phyloP scores from a whole-genome alignment of 53 echinoderm and acorn worm species.

The Echinarachnius parma region DNA sequence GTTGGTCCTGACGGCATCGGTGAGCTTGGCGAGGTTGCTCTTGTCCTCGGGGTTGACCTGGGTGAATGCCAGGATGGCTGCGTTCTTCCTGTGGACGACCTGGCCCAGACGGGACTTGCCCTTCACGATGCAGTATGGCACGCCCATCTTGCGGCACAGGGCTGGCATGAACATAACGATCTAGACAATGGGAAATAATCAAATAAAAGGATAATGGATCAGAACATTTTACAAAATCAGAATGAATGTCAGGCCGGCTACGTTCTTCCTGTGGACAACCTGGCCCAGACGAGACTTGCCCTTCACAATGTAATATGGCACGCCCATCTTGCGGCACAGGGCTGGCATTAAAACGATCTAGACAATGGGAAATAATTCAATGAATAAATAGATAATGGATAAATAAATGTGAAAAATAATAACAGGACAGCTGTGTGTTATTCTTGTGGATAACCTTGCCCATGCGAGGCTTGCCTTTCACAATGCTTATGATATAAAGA shows the following conservation, averaged over 20 bases:
- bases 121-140: slow-evolving; percentile 97
- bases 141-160: slow-evolving; percentile 98
- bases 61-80: slow-evolving; percentile 84
- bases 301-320: slow-evolving; percentile 97
- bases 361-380: slow-evolving; percentile 2
- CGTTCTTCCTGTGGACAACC: slow-evolving; percentile 94
- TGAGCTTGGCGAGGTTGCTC: slow-evolving; percentile 73
- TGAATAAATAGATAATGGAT: too few species aligned
- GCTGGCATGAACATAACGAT: slow-evolving; percentile 94
- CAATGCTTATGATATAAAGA: too few species aligned
- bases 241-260: too few species aligned
- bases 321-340: slow-evolving; percentile 98
- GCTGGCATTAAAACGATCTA: slow-evolving; percentile 95
- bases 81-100: slow-evolving; percentile 94
- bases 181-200: slow-evolving; percentile 40
- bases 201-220: too few species aligned
- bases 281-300: slow-evolving; percentile 93
- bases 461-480: too few species aligned
- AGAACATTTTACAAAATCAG: too few species aligned
- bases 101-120: slow-evolving; percentile 93
- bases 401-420: too few species aligned
- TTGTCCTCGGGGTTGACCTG: slow-evolving; percentile 99
- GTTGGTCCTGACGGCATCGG: slow-evolving; percentile 96
- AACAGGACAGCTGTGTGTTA: too few species aligned
- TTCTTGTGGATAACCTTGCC: too few species aligned